These are phyloP conservation scores for Orgyia antiqua DNA, from an alignment of 2,888 invertebrate genomes.

Conservation along the genomic window DNA sequence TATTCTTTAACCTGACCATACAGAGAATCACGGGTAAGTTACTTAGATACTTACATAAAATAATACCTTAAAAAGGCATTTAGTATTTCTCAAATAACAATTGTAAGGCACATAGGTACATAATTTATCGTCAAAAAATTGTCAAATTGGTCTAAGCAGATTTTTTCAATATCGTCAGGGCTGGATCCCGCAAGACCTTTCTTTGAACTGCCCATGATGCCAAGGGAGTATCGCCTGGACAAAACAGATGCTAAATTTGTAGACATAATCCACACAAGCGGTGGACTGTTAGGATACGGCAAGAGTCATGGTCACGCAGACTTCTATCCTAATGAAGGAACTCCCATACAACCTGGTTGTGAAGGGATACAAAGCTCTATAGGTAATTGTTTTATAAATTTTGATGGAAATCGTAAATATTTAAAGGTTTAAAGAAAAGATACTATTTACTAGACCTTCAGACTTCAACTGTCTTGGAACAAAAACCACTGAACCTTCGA, in stretches of 20 bases:
- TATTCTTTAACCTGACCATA: conserved; percentile 58
- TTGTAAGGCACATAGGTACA: too few species aligned
- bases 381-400: conserved; percentile 33
- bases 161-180: too few species aligned
- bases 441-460: too few species aligned
- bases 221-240: conserved; percentile 68
- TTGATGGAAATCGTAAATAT: too few species aligned
- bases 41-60: too few species aligned
- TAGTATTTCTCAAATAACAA: too few species aligned
- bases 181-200: conserved; percentile 84
- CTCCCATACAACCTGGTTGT: conserved; percentile 83
- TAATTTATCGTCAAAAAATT: too few species aligned
- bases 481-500: too few species aligned
- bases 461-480: too few species aligned
- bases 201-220: conserved; percentile 70
- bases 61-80: too few species aligned
- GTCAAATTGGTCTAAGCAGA: too few species aligned
- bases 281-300: conserved; percentile 80
- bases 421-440: too few species aligned
- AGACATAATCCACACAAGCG: conserved; percentile 86
- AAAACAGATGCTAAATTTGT: conserved; percentile 83
- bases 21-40: conserved; percentile 78
- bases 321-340: conserved; percentile 86
- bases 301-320: conserved; percentile 82
- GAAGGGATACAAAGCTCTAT: conserved; percentile 57